Evolutionary conservation across 92 coral and sea anemone species (phyloP), one percentile per base, ranked within the genome.

Genomic region (Epizoanthus stellaris): DNA sequence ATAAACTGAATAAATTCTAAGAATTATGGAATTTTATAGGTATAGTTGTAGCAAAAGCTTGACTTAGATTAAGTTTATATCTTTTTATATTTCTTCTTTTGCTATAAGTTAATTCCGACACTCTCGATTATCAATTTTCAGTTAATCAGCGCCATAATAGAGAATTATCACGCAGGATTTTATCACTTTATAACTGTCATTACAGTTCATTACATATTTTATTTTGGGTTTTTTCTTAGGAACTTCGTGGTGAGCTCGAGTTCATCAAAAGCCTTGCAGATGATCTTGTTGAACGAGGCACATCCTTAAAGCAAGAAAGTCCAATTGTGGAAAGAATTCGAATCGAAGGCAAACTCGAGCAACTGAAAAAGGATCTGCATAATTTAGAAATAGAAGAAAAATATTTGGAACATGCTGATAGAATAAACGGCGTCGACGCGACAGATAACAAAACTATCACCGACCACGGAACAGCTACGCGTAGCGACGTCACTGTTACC

Each of bases 231-330:
- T 74, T 49, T 7, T 86, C 66, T 15, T 43, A 94, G 98, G 95
- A 94, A 56, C 86, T 92, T 34, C 91, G 74, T n/a, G 86, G 89
- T 56, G 93, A 94, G 80, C 59, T 90, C 12, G 92, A 91, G 45
- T 92, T 94, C 79, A 85, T 94, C 58, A 82, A 87, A 74, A 87
- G 90, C 77, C 88, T 92, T 4, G 73, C 79, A 49, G 73, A 85
- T 45, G 92, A 92, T 62, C 89, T 92, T 10, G 68, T 59, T 8
- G 91, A 84, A 39, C 76, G 80, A 68, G 82, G 90, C 6, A 74
- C 76, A 52, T 60, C 82, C 9, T 72, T 94, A 52, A 82, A 82
- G 42, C 79, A 80, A 30, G 82, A 86, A 67, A 83, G 93, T 58
- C 72, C 90, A 6, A 84, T 86, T 30, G 69, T 54, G 4, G 98